Evolutionary conservation across 2,797 vertebrate species (phyloP).

Genomic region (Borostomias antarcticus): DNA sequence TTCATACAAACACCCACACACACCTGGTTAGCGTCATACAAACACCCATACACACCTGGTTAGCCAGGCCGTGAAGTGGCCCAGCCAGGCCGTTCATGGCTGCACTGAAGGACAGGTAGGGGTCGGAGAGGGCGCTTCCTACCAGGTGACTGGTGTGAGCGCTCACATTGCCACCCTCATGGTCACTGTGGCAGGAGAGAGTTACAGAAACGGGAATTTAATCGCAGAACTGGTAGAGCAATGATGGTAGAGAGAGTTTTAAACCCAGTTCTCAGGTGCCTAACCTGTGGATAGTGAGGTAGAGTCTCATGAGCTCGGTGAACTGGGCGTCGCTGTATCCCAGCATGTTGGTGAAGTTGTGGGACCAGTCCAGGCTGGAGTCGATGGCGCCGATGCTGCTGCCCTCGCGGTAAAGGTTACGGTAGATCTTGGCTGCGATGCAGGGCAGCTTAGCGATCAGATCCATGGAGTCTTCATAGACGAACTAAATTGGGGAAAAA

Average conservation of each 20-base stretch:
- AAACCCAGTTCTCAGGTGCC: too few species aligned
- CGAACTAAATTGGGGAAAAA: constrained; percentile 77
- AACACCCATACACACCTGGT: constrained; percentile 82
- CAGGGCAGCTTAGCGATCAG: constrained; percentile 96
- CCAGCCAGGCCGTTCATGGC: constrained; percentile 97
- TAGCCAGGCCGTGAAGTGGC: constrained; percentile 94
- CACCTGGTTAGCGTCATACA: too few species aligned
- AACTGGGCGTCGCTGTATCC: constrained; percentile 91
- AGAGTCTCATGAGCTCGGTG: constrained; percentile 95
- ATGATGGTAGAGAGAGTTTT: too few species aligned
- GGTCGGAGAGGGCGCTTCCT: constrained; percentile 94
- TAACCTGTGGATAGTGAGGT: constrained; percentile 98
- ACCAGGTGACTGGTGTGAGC: constrained; percentile 96
- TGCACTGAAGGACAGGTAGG: constrained; percentile 94
- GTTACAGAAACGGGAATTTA: neutral
- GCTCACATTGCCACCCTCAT: constrained; percentile 94
- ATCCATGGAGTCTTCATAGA: constrained; percentile 97
- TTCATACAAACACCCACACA: too few species aligned
- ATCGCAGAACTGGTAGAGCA: neutral
- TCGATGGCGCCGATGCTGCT: constrained; percentile 97
- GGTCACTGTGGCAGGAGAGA: constrained; percentile 79
- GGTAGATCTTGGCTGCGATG: constrained; percentile 96
- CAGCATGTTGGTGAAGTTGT: constrained; percentile 98
- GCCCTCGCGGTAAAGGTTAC: constrained; percentile 94
- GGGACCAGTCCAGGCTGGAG: constrained; percentile 93